Percentiles rank a stretch among this genome's conserved stretches.
phyloP scores from a whole-genome alignment of 2,113 vertebrate genomes.

The Delphinapterus leucas region DNA sequence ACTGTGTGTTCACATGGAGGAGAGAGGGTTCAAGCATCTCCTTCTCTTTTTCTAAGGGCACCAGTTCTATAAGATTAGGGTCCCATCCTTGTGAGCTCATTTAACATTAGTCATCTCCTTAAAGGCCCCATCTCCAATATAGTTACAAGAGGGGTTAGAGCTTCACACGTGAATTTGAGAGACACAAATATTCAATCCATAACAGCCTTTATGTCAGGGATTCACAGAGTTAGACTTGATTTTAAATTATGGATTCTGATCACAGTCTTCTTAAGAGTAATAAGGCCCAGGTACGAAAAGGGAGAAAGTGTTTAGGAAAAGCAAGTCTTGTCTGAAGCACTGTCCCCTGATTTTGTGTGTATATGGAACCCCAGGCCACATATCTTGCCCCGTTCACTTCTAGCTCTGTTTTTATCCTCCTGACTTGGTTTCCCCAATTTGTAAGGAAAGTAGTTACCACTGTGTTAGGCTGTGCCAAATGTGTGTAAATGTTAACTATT shows the following conservation, averaged over 20 bases:
- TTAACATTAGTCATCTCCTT: neutral
- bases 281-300: neutral
- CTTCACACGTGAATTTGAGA: neutral
- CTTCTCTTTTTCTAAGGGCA: neutral
- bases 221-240: neutral
- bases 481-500: neutral
- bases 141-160: neutral
- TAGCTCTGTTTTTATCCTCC: neutral
- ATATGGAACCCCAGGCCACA: neutral
- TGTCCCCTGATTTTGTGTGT: neutral
- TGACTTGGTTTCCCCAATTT: neutral
- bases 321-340: neutral
- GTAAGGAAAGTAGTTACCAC: neutral
- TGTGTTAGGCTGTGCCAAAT: neutral
- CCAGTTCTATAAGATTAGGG: neutral
- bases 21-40: neutral
- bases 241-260: neutral
- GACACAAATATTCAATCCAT: neutral
- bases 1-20: neutral
- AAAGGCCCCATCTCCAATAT: neutral
- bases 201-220: neutral
- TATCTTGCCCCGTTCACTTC: neutral
- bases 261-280: neutral
- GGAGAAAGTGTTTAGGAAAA: neutral
- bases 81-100: neutral